Evolutionary conservation across 2,797 vertebrate species (phyloP).

Genomic region (Psittacula echo): DNA sequence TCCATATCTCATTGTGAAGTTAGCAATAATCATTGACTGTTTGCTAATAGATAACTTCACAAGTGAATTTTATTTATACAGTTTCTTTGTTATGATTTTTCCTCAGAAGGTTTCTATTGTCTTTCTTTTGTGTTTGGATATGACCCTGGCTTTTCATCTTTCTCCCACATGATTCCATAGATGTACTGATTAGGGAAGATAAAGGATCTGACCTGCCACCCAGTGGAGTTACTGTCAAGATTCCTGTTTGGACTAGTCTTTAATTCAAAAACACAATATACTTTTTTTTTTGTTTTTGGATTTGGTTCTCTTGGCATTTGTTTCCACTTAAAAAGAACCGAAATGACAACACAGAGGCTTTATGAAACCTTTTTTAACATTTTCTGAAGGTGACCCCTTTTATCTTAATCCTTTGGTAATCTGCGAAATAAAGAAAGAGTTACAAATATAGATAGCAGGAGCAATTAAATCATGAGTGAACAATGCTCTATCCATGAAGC

Average conservation of each 20-base stretch:
- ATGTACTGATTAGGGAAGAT: conserved; percentile 23
- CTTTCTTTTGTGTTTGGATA: conserved; percentile 34
- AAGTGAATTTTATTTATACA: neutral
- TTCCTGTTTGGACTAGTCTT: conserved; percentile 45
- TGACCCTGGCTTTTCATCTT: conserved; percentile 52
- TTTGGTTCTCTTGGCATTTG: conserved; percentile 8
- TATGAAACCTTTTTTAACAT: neutral
- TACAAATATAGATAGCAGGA: neutral
- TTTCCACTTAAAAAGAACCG: neutral
- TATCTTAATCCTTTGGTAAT: neutral
- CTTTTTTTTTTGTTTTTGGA: neutral
- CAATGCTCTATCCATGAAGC: neutral
- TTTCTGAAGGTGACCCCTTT: neutral
- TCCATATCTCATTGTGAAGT: neutral
- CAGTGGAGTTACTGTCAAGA: conserved; percentile 5
- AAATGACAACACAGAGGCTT: neutral
- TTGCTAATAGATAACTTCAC: neutral
- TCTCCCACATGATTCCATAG: neutral
- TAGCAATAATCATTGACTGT: neutral
- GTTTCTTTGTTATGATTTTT: neutral
- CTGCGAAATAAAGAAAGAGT: neutral
- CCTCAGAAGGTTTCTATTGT: conserved; percentile 34
- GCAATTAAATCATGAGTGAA: neutral
- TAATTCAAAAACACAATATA: conserved; percentile 7
- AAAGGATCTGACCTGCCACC: conserved; percentile 31